Evolutionary conservation across 2,888 invertebrate genomes (phyloP).

Genomic region (Cosmia trapezina): DNA sequence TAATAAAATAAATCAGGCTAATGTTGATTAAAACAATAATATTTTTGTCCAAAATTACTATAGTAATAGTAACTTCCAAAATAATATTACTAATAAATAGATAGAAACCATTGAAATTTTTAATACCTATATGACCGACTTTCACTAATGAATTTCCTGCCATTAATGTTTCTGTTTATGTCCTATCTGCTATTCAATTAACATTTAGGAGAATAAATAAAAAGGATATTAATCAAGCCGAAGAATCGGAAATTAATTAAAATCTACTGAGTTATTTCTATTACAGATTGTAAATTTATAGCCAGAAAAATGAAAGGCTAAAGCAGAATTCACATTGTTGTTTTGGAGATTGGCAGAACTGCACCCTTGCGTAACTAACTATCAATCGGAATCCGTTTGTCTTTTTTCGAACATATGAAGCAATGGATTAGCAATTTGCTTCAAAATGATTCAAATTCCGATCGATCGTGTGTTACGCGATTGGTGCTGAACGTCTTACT

Average conservation of each 20-base stretch:
- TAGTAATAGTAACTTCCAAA: too few species aligned
- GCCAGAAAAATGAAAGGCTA: not conserved
- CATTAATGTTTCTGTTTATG: not conserved
- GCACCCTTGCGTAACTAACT: too few species aligned
- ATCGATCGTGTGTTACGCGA: too few species aligned
- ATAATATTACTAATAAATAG: too few species aligned
- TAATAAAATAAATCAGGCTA: conserved; percentile 1
- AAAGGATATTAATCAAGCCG: not conserved
- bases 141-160: conserved; percentile 8
- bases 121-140: conserved; percentile 10
- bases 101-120: not conserved
- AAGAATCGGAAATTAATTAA: not conserved
- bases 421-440: too few species aligned
- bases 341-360: not conserved
- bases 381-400: too few species aligned
- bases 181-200: not conserved
- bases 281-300: not conserved
- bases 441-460: too few species aligned
- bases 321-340: not conserved
- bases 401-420: too few species aligned
- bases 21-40: not conserved
- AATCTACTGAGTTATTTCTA: not conserved
- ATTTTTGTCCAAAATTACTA: not conserved
- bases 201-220: not conserved
- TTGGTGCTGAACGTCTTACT: too few species aligned